These are phyloP conservation scores for Morus bassanus DNA, from an alignment of 2,797 vertebrate genomes.

Conservation along the genomic window DNA sequence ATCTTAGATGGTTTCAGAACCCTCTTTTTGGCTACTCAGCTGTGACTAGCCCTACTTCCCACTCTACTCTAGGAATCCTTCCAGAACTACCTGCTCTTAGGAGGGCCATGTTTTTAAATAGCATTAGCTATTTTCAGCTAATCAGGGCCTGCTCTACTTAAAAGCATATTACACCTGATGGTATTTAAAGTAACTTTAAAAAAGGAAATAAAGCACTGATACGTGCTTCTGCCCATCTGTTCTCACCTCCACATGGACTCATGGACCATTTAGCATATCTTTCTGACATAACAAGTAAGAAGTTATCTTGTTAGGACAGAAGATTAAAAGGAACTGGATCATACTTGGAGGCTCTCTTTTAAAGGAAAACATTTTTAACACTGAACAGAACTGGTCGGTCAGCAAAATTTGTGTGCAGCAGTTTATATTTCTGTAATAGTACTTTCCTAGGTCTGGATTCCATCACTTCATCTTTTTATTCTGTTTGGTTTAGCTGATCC, in stretches of 20 bases:
- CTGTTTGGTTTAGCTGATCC: constrained; percentile 28
- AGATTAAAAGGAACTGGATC: not conserved
- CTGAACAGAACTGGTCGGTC: not conserved
- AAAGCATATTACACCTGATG: constrained; percentile 48
- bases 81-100: not conserved
- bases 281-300: not conserved
- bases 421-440: not conserved
- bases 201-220: constrained; percentile 42
- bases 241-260: not conserved
- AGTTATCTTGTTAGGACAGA: not conserved
- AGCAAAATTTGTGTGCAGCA: not conserved
- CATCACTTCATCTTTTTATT: not conserved
- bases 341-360: not conserved
- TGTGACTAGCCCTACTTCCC: not conserved
- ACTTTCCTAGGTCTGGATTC: constrained; percentile 9
- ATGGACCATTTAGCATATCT: not conserved
- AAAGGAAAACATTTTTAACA: not conserved
- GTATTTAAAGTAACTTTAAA: constrained; percentile 46
- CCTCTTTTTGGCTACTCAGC: not conserved
- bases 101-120: constrained; percentile 18
- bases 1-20: not conserved
- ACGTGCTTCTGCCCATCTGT: constrained; percentile 6
- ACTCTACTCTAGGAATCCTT: not conserved
- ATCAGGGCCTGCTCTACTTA: constrained; percentile 39
- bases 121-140: constrained; percentile 38